Conservation (phyloP, 2,113 vertebrate genomes). For the Lathamus discolor region DNA sequence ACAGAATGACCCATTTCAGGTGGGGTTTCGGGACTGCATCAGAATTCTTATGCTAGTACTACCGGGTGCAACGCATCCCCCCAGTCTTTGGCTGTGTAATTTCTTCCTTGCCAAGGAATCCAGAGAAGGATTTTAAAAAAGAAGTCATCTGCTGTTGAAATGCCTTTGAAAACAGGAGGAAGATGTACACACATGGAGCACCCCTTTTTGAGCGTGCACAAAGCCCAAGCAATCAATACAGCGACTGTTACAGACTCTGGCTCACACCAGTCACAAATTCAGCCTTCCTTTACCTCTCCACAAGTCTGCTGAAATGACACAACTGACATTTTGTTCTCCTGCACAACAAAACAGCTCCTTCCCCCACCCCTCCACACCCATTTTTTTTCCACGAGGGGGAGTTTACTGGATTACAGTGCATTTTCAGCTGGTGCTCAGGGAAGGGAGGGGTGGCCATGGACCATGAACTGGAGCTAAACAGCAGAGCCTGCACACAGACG, state of each 20-base stretch:
- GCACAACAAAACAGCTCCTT: background rate
- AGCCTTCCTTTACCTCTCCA: background rate
- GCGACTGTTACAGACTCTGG: background rate
- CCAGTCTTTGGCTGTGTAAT: background rate
- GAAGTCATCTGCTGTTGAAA: background rate
- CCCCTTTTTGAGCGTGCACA: background rate
- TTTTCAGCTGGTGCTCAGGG: background rate
- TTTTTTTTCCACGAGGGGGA: background rate
- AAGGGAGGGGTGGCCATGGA: background rate
- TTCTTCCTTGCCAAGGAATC: background rate
- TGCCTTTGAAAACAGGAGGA: background rate
- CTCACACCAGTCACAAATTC: background rate
- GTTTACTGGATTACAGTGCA: background rate
- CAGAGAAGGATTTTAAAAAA: background rate
- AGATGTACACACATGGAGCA: background rate
- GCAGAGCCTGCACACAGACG: background rate
- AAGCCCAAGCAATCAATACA: background rate
- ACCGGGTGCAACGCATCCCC: background rate
- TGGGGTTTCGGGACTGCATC: background rate
- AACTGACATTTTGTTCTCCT: background rate
- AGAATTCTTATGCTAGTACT: background rate
- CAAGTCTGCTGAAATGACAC: background rate
- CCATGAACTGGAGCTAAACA: rapidly evolving
- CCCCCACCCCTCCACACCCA: background rate
- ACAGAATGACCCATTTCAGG: background rate